Percentiles rank a stretch among this genome's conserved stretches.
phyloP scores from a whole-genome alignment of 2,797 vertebrate species.

The Mormyrops attenuatus region DNA sequence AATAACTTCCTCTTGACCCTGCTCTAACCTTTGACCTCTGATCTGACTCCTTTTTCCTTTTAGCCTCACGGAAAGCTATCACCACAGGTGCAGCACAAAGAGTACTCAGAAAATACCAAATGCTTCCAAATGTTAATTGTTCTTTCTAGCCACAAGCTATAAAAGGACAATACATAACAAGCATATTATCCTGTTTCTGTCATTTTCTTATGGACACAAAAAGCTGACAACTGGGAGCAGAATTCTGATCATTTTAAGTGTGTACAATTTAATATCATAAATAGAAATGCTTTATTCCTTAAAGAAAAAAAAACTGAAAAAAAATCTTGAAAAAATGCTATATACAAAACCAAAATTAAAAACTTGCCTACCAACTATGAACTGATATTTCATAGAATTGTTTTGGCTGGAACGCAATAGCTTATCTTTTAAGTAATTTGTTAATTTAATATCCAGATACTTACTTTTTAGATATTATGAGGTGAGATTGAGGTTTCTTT shows the following conservation, averaged over 20 bases:
- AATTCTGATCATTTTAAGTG: slow-evolving; percentile 27
- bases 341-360: background rate
- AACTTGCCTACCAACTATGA: background rate
- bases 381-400: background rate
- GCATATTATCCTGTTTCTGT: slow-evolving; percentile 53
- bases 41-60: slow-evolving; percentile 83
- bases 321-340: background rate
- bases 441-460: background rate
- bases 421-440: background rate
- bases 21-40: slow-evolving; percentile 72
- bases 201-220: slow-evolving; percentile 55
- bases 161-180: slow-evolving; percentile 60
- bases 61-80: slow-evolving; percentile 70
- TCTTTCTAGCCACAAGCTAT: slow-evolving; percentile 61
- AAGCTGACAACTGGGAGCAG: slow-evolving; percentile 31
- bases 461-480: background rate
- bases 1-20: slow-evolving; percentile 90
- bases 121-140: slow-evolving; percentile 55
- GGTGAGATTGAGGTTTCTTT: background rate
- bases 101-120: slow-evolving; percentile 53
- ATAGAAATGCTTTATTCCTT: background rate
- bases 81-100: slow-evolving; percentile 80
- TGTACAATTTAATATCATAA: slow-evolving; percentile 18
- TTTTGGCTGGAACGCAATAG: background rate
- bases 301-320: background rate